Evolutionary conservation across 37 sponge, comb jelly and placozoan species (phyloP), one percentile per base, ranked within the genome.

Genomic region (Cladorhizidae sp.): DNA sequence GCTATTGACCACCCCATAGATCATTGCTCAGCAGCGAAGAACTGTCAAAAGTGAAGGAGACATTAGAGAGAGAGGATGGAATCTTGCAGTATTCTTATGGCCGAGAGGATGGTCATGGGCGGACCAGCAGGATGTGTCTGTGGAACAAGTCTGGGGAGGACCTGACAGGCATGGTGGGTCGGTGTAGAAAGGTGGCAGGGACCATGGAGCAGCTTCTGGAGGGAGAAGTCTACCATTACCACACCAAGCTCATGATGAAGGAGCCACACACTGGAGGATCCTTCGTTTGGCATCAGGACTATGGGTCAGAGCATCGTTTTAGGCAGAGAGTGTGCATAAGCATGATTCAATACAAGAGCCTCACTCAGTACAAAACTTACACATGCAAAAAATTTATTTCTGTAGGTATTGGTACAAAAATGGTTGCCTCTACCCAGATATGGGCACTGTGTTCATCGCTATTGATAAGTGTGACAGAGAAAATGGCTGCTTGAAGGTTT

Each of bases 241-340:
- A 96, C 73, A 91, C 93, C 57, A 96, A 96, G 75, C 87, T 96
- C 52, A 93, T 96, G 84, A 93, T 96, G 91, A 96, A 96, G 79
- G 97, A 96, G 80, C 84, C 97, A 33, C 85, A 77, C 54, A 91
- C 91, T 57, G 97, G 97, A 49, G 97, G 97, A 12, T 80, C 89
- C 21, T 93, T 90, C 83, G 97, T 90, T 39, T 96, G 97, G 97
- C 97, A 96, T 73, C 97, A 96, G 64, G 97, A 96, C 77, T 96
- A 96, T 67, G 97, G 97, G 86, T 91, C 0, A 77, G 82, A 58
- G 2, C 20, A 32, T 32, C 2, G 32, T 32, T 25, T 15, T 45
- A 12, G 49, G 49, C 9, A 9, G 8, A 45, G 8, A 45, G 9
- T 12, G 49, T 12, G 9, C 49, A 45, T 12, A 45, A 9, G 8